Evolutionary conservation across 2,113 vertebrate species (phyloP), one percentile per base, ranked within the genome.

Genomic region (Ciconia maguari): DNA sequence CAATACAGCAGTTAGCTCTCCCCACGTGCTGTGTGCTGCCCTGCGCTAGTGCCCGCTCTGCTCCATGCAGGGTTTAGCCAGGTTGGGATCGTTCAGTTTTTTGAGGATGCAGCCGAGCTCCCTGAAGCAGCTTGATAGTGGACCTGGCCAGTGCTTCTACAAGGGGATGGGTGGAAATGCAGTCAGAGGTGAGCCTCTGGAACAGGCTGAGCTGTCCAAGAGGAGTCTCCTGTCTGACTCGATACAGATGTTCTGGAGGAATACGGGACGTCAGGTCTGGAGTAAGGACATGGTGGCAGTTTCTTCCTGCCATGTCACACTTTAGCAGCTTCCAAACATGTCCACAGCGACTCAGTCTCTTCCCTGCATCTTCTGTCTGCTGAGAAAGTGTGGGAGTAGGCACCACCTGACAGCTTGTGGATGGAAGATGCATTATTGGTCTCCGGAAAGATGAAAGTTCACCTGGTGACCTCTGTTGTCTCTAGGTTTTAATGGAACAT

Each of bases 341-440:
- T 29, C n/a, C 54, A 34, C 55, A 61, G 54, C 1, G 0, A 6
- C 26, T 89, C n/a, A 15, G 6, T 42, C 64, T 72, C 64, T 74
- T n/a, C 26, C 34, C 26, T 81, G 13, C 7, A 7, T 55, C 44
- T 46, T 42, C n/a, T 77, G 14, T 55, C 48, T 48, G 58, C 76
- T 86, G 76, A n/a, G 49, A 20, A 46, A 9, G 34, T 30, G 29
- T 55, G 57, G 57, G 44, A 80, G 26, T 19, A 60, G 32, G n/a
- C 64, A 46, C 54, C 25, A 16, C 14, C 25, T 52, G 62, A 13
- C 52, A 77, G 84, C 36, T 12, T 18, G 36, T 30, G 58, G 36
- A 10, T n/a, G 19, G 44, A 27, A 48, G 24, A 7, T 65, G 64
- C 16, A 1, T 72, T 42, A 3, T 16, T 0, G 0, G 12, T 41